phyloP scores from a whole-genome alignment of 1,140 invertebrate genomes.

The Ceratina japonica region DNA sequence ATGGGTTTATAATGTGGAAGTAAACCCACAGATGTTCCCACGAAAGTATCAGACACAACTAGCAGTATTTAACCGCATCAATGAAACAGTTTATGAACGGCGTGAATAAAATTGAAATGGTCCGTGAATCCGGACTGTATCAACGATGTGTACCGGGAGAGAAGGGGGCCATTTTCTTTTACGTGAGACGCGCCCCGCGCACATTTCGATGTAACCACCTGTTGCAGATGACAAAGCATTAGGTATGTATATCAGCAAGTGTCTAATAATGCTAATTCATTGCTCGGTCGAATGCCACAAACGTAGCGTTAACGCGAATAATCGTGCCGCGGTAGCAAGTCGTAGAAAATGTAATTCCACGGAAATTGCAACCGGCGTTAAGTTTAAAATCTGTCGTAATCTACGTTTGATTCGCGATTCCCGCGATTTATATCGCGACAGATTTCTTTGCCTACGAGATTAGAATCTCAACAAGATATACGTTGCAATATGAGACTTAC shows the following conservation, averaged over 20 bases:
- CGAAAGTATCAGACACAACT: too few species aligned
- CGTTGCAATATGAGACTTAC: background rate
- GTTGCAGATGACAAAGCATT: conserved; percentile 64
- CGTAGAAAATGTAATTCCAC: conserved; percentile 28
- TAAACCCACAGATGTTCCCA: too few species aligned
- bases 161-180: conserved; percentile 46
- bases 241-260: conserved; percentile 59
- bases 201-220: conserved; percentile 63
- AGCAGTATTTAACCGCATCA: too few species aligned
- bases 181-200: conserved; percentile 43
- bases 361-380: conserved; percentile 33
- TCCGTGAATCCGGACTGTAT: background rate
- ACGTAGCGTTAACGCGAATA: conserved; percentile 45
- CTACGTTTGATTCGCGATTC: conserved; percentile 35
- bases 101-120: background rate
- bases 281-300: conserved; percentile 52
- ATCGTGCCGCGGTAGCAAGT: conserved; percentile 4
- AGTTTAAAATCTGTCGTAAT: conserved; percentile 32
- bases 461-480: background rate
- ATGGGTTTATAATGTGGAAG: too few species aligned
- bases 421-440: conserved; percentile 15
- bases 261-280: conserved; percentile 65
- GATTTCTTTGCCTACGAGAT: background rate
- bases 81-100: background rate
- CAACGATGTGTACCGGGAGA: too few species aligned